A percentile compares a stretch with the other conserved stretches of the same genome.
These are phyloP conservation scores for Lamprologus ornatipinnis DNA, from an alignment of 2,113 vertebrate genomes.

Conservation along the genomic window DNA sequence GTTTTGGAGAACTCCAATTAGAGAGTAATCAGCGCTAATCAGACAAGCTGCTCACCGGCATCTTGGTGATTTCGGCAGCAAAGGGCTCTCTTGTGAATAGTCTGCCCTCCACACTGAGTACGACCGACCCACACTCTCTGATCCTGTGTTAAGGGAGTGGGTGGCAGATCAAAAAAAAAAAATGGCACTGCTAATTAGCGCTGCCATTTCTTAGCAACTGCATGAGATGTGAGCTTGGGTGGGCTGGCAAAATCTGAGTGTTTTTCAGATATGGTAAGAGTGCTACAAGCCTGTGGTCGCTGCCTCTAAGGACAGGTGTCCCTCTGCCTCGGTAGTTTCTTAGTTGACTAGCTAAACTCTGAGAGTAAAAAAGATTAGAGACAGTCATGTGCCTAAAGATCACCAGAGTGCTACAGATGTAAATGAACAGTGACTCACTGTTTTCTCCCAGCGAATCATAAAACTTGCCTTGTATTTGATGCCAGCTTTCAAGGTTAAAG, in stretches of 20 bases:
- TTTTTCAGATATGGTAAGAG: neutral
- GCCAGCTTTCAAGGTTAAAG: constrained; percentile 51
- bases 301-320: neutral
- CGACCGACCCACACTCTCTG: constrained; percentile 42
- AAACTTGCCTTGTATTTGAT: constrained; percentile 20
- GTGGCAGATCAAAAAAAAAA: constrained; percentile 36
- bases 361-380: neutral
- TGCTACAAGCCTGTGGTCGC: neutral
- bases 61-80: constrained; percentile 56
- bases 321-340: neutral
- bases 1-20: constrained; percentile 77
- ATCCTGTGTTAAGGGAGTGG: constrained; percentile 52
- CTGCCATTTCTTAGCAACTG: constrained; percentile 43
- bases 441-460: constrained; percentile 35
- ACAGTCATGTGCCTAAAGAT: constrained; percentile 1
- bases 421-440: constrained; percentile 40
- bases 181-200: constrained; percentile 45
- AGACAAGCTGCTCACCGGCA: constrained; percentile 68
- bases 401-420: constrained; percentile 4
- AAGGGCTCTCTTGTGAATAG: constrained; percentile 55
- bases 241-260: constrained; percentile 17
- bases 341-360: neutral
- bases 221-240: constrained; percentile 40
- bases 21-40: constrained; percentile 73
- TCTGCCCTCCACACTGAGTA: constrained; percentile 40